Conservation (phyloP, 1,140 invertebrate genomes). For the Gerris buenoi region DNA sequence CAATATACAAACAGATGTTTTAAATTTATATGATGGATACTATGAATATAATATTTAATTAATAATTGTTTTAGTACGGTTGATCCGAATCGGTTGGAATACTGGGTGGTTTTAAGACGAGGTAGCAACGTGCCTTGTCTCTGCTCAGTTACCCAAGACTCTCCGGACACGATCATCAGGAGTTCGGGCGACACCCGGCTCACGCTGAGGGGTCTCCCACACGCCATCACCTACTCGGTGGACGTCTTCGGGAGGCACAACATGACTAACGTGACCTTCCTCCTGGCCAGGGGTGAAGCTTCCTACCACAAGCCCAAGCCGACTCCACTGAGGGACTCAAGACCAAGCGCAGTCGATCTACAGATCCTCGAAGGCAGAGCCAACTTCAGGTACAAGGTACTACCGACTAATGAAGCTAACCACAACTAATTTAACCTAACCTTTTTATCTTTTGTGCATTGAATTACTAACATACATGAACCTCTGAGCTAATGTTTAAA, state of each 20-base stretch:
- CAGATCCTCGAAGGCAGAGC: background rate
- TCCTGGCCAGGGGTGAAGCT: background rate
- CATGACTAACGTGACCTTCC: background rate
- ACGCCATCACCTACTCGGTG: background rate
- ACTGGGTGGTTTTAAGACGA: background rate
- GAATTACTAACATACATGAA: too few relatives aligned
- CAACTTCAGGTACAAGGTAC: slow-evolving; percentile 3
- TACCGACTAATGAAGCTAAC: too few relatives aligned
- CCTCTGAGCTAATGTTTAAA: too few relatives aligned
- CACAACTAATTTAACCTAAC: too few relatives aligned
- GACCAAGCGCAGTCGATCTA: background rate
- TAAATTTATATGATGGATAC: too few relatives aligned
- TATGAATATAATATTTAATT: background rate
- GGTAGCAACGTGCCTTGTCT: background rate
- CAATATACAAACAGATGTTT: too few relatives aligned
- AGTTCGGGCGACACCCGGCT: background rate
- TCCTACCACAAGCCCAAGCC: background rate
- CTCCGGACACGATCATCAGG: background rate
- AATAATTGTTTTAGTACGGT: background rate
- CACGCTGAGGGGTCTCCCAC: background rate
- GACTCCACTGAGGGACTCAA: background rate
- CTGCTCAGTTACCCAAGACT: background rate
- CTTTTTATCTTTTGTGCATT: too few relatives aligned
- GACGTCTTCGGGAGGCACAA: background rate
- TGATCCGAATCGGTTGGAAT: background rate